phyloP scores from a whole-genome alignment of 2,113 vertebrate genomes.

The Chinchilla lanigera region DNA sequence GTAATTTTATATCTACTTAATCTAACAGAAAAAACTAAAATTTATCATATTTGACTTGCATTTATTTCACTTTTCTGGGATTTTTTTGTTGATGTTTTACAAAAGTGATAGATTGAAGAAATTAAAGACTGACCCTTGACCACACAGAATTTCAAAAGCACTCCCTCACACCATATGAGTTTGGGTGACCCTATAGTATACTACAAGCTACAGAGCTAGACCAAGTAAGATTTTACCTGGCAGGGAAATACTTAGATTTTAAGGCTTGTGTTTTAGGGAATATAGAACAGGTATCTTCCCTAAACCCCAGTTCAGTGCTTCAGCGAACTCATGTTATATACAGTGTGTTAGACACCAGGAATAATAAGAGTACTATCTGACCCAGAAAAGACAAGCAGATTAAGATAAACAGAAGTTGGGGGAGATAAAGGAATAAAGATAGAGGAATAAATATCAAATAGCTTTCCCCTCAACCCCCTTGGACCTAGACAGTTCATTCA shows the following conservation, averaged over 20 bases:
- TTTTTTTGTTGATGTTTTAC: neutral
- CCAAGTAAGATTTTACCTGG: neutral
- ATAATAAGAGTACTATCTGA: neutral
- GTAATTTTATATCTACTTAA: constrained; percentile 16
- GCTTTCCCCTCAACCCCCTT: neutral
- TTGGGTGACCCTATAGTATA: neutral
- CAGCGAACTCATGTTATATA: neutral
- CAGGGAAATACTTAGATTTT: neutral
- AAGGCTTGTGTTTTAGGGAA: neutral
- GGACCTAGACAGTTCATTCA: neutral
- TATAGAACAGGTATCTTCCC: neutral
- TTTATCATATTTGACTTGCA: neutral
- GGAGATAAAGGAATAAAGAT: neutral
- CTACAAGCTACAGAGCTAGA: neutral
- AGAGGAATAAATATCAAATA: neutral
- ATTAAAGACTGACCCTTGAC: neutral
- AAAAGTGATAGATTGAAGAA: neutral
- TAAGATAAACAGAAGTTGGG: neutral
- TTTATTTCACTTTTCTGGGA: constrained; percentile 1
- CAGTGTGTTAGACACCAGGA: neutral
- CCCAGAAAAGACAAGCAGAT: neutral
- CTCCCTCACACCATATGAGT: no score
- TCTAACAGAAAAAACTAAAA: neutral
- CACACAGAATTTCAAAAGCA: neutral
- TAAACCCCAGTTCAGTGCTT: neutral